phyloP scores from a whole-genome alignment of 2,888 invertebrate species.

The Leptopilina syphax region DNA sequence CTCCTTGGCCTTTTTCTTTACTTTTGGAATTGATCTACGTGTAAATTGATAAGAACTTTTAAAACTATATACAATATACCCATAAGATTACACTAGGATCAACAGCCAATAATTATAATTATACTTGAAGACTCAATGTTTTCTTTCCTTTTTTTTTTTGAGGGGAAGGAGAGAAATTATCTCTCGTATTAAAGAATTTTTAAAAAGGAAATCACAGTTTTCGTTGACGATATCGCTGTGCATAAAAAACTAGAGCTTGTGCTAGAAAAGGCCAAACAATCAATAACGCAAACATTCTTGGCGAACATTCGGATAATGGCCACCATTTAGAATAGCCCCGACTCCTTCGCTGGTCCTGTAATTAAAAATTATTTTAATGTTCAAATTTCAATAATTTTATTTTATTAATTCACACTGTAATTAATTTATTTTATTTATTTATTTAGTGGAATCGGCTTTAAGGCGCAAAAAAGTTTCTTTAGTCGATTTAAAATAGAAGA shows the following conservation, averaged over 20 bases:
- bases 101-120: constrained; percentile 14
- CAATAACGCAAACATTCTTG: constrained; percentile 79
- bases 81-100: constrained; percentile 25
- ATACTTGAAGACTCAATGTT: constrained; percentile 26
- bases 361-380: constrained; percentile 42
- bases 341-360: constrained; percentile 62
- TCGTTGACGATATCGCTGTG: constrained; percentile 70
- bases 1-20: not conserved
- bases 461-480: no score
- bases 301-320: constrained; percentile 70
- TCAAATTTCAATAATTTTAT: not conserved
- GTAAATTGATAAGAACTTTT: constrained; percentile 26
- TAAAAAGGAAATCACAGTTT: constrained; percentile 59
- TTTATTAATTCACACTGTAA: not conserved
- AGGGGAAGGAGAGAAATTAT: no score
- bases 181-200: not conserved
- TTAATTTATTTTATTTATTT: not conserved
- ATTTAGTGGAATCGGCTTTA: no score
- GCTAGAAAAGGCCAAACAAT: constrained; percentile 84
- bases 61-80: constrained; percentile 39
- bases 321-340: constrained; percentile 67
- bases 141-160: not conserved
- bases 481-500: no score
- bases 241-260: constrained; percentile 65
- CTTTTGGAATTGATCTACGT: constrained; percentile 4